Percentiles rank a stretch among this genome's conserved stretches.
Evolutionary conservation across 2,113 vertebrate genomes (phyloP).

Genomic region (Rhodinocichla rosea): DNA sequence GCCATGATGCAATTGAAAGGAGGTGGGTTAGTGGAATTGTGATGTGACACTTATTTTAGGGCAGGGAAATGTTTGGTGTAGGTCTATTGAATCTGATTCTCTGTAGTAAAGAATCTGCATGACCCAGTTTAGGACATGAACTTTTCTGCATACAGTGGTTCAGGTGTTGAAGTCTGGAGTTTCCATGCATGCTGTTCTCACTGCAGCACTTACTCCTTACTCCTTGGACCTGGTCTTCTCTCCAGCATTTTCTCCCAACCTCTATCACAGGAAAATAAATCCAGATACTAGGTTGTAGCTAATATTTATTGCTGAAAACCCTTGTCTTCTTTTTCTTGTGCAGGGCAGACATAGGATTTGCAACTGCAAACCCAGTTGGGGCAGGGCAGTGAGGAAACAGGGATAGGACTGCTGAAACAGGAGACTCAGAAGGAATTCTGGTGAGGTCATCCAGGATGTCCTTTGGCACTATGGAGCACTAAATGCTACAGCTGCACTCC

Average conservation of each 20-base stretch:
- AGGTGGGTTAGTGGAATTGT: neutral
- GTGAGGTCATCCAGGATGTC: constrained; percentile 46
- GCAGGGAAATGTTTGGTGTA: neutral
- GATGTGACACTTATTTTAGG: neutral
- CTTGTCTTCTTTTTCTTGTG: neutral
- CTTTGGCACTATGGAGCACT: constrained; percentile 15
- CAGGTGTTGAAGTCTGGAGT: neutral
- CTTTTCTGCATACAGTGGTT: neutral
- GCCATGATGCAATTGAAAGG: neutral
- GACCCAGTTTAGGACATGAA: neutral
- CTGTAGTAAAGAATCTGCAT: neutral
- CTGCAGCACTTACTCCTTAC: neutral
- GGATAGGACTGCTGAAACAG: constrained; percentile 27
- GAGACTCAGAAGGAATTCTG: constrained; percentile 10
- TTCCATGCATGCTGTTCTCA: neutral
- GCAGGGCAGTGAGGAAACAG: neutral
- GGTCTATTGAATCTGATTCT: neutral
- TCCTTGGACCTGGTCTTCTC: neutral
- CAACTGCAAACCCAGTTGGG: neutral
- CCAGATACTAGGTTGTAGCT: neutral
- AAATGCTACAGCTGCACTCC: constrained; percentile 27
- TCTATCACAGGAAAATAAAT: neutral
- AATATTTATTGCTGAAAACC: neutral
- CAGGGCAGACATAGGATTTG: neutral
- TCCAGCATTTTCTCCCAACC: neutral